These are phyloP conservation scores for Andrena chrysosceles DNA, from an alignment of 2,888 invertebrate species.

Conservation along the genomic window DNA sequence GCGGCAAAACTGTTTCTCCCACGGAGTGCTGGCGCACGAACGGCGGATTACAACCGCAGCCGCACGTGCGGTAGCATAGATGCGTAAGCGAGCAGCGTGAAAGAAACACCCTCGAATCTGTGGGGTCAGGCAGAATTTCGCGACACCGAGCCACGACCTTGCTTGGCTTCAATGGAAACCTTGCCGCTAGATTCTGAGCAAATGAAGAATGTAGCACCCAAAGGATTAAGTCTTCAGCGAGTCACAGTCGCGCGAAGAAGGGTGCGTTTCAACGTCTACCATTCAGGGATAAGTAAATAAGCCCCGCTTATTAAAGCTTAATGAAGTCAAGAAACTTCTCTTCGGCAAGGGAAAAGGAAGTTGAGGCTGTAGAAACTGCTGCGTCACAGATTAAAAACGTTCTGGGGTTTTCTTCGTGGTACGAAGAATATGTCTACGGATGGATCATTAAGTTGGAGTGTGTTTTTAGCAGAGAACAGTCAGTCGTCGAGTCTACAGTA, in stretches of 20 bases:
- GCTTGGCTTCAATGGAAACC: not conserved
- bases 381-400: not conserved
- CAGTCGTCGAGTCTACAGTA: too few species aligned
- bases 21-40: constrained; percentile 27
- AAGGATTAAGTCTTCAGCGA: not conserved
- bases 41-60: constrained; percentile 48
- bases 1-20: constrained; percentile 24
- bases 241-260: not conserved
- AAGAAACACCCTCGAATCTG: constrained; percentile 24
- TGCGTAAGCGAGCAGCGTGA: constrained; percentile 45
- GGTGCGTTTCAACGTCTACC: not conserved
- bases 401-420: not conserved
- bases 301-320: not conserved
- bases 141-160: not conserved
- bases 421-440: not conserved
- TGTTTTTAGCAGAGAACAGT: too few species aligned
- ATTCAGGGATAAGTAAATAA: constrained; percentile 20
- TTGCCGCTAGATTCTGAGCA: not conserved
- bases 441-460: too few species aligned
- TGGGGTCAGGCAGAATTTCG: constrained; percentile 3
- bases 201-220: not conserved
- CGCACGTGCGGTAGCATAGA: constrained; percentile 35
- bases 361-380: not conserved
- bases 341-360: not conserved
- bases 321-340: constrained; percentile 15